Base-by-base conservation (phyloP, 2,888 invertebrate species). In the Willowsia nigromaculata region DNA sequence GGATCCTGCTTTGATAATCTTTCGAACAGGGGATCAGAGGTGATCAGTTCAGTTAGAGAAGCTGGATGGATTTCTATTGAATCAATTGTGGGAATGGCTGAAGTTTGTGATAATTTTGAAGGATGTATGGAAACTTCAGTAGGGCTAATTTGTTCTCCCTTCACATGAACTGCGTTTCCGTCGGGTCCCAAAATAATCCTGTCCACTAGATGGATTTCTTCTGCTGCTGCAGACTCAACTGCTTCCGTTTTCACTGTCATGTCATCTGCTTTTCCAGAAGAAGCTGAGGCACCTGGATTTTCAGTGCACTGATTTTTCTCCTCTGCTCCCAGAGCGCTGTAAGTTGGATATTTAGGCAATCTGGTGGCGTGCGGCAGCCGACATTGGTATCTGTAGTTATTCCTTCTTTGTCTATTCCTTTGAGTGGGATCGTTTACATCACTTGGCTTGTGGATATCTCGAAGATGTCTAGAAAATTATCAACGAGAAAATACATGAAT, bases 191-290 rank as follows among this genome's bases (percentile, higher is more conserved):
- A 9, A 18, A 88, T 18, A 30, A 88, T 88, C 84, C 43, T 62
- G 50, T 88, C 88, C 0, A 50, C 43, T 1, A 88, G 22, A 30
- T 88, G 88, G 7, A 88, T 84, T 33, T 83, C 83, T 22, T 83
- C 65, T 11, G 33, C n/a, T 15, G 40, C 1, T 82, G 85, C 43
- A 25, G 22, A 50, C 6, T 50, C 56, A 15, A 53, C 83, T 4
- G n/a, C 22, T 11, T 37, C 37, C 18, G n/a, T 65, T n/a, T 65
- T 33, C n/a, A n/a, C 62, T 33, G 33, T 6, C 11, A 59, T n/a
- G n/a, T 27, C 53, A 18, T 53, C 3, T n/a, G n/a, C n/a, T n/a
- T n/a, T 1, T 59, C 22, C 15, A 1, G 13, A 27, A 40, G 37
- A 3, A 37, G 33, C 27, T 40, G 82, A 27, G 9, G 18, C 3